Base-by-base conservation (phyloP, 2,113 vertebrate species). In the Theristicus caerulescens region DNA sequence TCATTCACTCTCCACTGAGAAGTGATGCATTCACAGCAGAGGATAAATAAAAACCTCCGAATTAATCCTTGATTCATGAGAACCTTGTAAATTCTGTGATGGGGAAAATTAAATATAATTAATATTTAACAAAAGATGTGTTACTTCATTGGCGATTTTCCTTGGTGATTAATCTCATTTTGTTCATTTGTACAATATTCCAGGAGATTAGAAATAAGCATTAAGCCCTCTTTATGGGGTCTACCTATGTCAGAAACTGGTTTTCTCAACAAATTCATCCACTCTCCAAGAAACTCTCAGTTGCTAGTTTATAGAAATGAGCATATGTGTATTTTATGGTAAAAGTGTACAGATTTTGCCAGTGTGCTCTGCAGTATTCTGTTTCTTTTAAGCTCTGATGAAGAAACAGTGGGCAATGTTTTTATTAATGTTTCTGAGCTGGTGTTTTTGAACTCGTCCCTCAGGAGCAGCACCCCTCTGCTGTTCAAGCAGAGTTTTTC, bases 101-200 rank as follows among this genome's bases (percentile, higher is more conserved):
- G 62, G 38, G 22, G 64, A 89, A 94, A 95, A 94, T 54, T 54
- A 88, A 92, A 87, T 83, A 80, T 77, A 94, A 93, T 95, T 95
- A 95, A 73, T 93, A 93, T 91, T 94, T 96, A 91, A 85, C 86
- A 93, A 87, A 96, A 95, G 74, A 93, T 83, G 67, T 58, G 91
- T 82, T 90, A 46, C 81, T 95, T 88, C 54, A 76, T 17, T 94
- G 51, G n/a, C 4, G 11, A 66, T 94, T 95, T 94, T 94, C 77
- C 22, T 91, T 73, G 91, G 83, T 70, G 89, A 93, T 94, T 91
- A 94, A 91, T 61, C 89, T 93, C 1, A 24, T 73, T 94, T 94
- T 93, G 73, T 93, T 86, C 66, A 87, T 90, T 82, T 54, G 42
- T 74, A 91, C 74, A 77, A 69, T 93, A 55, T 95, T 95, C 27